Evolutionary conservation across 2,888 invertebrate species (phyloP), one percentile per base, ranked within the genome.

Genomic region (Erebia palarica): DNA sequence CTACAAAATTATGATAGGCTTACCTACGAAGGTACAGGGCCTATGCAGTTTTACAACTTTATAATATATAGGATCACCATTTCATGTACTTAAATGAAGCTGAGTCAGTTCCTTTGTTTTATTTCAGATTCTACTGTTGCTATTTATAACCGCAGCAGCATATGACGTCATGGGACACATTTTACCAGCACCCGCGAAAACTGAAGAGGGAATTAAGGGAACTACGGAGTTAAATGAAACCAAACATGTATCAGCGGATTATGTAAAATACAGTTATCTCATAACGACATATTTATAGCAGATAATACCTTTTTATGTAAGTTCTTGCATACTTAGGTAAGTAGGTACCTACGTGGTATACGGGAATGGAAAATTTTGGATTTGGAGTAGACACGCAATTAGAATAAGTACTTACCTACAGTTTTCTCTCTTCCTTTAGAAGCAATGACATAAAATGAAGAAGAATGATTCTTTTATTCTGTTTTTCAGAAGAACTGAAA

Each of bases 211-310:
- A 53, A 65, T 65, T 10, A 10, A 14, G n/a, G 59, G 10, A 59
- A 53, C 11, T 57, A 27, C 13, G 18, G 27, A 11, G 13, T n/a
- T 27, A 47, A 69, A 73, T 8, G 72, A 58, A 16, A 71, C 69
- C 21, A 73, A 72, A 71, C 77, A 78, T 53, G 69, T 84, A n/a
- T 91, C 92, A 0, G 88, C 88, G 4, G 91, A 92, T 73, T 92
- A 92, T 74, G 86, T 76, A 18, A 92, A 90, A 81, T 92, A 92
- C 44, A 92, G 87, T 72, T 92, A 84, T 73, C 80, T 92, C 42
- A 92, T 92, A 68, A 92, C 92, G 0, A 91, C 92, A 0, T 90
- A 90, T 78, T 86, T 91, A 86, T 90, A 86, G 60, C 55, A 21
- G 47, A 21, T 58, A 18, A 27, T 16, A 16, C 5, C 7, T 11